Evolutionary conservation across 2,797 vertebrate genomes (phyloP), one percentile per base, ranked within the genome.

Genomic region (Capromys pilorides): DNA sequence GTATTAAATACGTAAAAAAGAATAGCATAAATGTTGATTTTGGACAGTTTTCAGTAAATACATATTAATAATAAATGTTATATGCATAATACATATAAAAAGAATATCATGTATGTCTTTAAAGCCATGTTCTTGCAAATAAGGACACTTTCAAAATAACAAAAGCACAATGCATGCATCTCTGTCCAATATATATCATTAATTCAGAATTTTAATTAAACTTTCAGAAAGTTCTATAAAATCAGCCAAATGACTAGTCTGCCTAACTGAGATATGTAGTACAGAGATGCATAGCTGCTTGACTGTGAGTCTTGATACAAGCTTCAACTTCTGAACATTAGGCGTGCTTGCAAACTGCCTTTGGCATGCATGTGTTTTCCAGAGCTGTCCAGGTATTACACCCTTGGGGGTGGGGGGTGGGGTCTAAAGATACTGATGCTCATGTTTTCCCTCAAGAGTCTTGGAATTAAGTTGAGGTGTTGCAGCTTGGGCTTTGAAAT

Each of bases 11-110:
- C n/a, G n/a, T 51, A 51, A 93, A 95, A 90, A 95, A 24, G 33
- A 85, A 82, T 93, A 49, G 69, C 83, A 45, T 51, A 88, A 73
- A 86, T 41, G 12, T 86, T 78, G 24, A 83, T 79, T 86, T 94
- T 94, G 86, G 77, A n/a, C 22, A 82, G 11, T 57, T 88, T 92
- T 61, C 24, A 54, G 84, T 12, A 54, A 84, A 93, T 26, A 83
- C 75, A 88, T 51, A 41, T 73, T 77, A 16, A 4, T 7, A 67
- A 51, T 62, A 80, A 80, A n/a, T 69, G 36, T 36, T 36, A 69
- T 19, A 36, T 36, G 67, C 10, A 67, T n/a, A n/a, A n/a, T n/a
- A 18, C 66, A 67, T 18, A 67, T 67, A 67, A n/a, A n/a, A 67
- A 33, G 64, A 62, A 33, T 78, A 62, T 7, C 82, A 41, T 41